phyloP scores from a whole-genome alignment of 2,888 invertebrate species.

The Trachelus stipa region DNA sequence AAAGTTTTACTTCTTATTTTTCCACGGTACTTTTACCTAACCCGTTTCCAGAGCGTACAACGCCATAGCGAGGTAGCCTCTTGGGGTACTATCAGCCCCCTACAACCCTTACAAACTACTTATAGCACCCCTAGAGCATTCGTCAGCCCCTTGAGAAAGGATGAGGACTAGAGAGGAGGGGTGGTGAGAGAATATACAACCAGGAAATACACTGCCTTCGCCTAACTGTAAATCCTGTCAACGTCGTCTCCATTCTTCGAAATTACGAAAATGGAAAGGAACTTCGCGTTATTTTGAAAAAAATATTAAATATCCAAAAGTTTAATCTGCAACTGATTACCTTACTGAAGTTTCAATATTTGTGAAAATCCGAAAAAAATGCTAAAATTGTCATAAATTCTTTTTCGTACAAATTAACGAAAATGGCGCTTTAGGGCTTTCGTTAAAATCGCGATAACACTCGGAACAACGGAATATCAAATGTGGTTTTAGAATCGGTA shows the following conservation, averaged over 20 bases:
- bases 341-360: neutral
- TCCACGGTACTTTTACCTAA: neutral
- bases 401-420: neutral
- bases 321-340: neutral
- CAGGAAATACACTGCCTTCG: neutral
- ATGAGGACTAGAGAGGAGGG: neutral
- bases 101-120: neutral
- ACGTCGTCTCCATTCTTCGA: neutral
- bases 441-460: constrained; percentile 52
- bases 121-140: neutral
- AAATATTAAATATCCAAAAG: neutral
- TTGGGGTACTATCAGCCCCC: neutral
- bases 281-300: neutral
- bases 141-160: neutral
- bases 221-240: neutral
- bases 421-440: neutral
- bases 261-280: neutral
- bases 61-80: neutral
- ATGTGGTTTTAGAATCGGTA: constrained; percentile 46
- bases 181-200: neutral
- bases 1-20: constrained; percentile 23
- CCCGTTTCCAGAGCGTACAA: neutral
- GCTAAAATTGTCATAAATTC: neutral
- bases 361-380: neutral
- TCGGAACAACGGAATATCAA: constrained; percentile 36